Evolutionary conservation across 2,113 vertebrate genomes (phyloP), one percentile per base, ranked within the genome.

Genomic region (Ammodytes marinus): DNA sequence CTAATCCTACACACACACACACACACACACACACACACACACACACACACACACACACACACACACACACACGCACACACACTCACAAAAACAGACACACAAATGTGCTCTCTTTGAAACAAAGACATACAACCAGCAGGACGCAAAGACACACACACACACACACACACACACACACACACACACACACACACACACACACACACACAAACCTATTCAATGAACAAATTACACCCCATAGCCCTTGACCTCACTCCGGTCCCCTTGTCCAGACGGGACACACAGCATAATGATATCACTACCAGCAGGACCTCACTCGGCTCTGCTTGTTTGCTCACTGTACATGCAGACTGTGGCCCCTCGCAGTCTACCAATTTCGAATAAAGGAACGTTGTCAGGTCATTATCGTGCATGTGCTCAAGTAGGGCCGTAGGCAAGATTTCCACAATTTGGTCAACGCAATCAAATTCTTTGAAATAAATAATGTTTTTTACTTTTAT

Each of bases 231-330:
- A 84, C 65, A 83, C 40, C 50, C 78, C 14, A 46, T 50, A 63
- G 27, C 74, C 86, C 49, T 50, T 80, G 70, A 89, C 67, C 79
- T 84, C 83, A 85, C 70, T 66, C 50, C 3, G 1, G 83, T 65
- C 77, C 69, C 69, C 69, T 67, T 55, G 64, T 87, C 68, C 74
- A 84, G 79, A 77, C 85, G 67, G 82, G 73, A 87, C 81, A 85
- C 69, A 55, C 77, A 80, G 19, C 68, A 86, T 92, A 92, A 95
- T 92, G 84, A 92, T 94, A 94, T 94, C 92, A 92, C 85, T 91
- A 88, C 73, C 84, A 90, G 89, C 91, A 79, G 87, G 85, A 79
- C 77, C 76, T 89, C 60, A 80, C 72, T 74, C 77, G 46, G 52
- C 71, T 83, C 83, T 74, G 60, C 64, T 61, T 79, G 77, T 78